Percentiles rank a stretch among this genome's conserved stretches.
Evolutionary conservation across 2,888 invertebrate genomes (phyloP).

Genomic region (Mantis religiosa): DNA sequence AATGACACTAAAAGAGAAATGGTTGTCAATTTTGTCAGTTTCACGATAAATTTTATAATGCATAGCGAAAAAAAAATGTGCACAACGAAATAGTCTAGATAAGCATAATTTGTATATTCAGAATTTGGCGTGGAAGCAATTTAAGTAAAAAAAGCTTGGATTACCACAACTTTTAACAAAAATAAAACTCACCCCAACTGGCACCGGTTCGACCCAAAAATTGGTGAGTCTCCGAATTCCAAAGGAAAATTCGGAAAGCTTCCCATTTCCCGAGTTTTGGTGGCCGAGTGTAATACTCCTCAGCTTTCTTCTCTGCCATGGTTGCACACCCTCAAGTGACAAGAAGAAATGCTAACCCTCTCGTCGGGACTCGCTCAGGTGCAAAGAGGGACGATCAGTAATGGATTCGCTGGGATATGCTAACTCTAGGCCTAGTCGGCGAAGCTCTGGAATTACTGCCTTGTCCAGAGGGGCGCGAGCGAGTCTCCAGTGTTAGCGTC

Average conservation of each 20-base stretch:
- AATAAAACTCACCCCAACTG: slow-evolving; percentile 86
- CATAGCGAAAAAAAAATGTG: no score
- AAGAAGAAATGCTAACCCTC: neutral
- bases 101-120: neutral
- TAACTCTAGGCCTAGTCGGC: slow-evolving; percentile 28
- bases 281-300: slow-evolving; percentile 71
- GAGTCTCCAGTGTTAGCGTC: neutral
- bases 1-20: no score
- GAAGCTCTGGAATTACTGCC: slow-evolving; percentile 21
- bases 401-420: slow-evolving; percentile 25
- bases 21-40: no score
- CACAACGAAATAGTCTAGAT: no score
- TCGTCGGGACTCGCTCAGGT: slow-evolving; percentile 10
- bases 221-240: slow-evolving; percentile 89
- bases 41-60: no score
- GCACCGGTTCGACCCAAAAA: slow-evolving; percentile 86
- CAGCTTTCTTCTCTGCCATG: slow-evolving; percentile 74
- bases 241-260: slow-evolving; percentile 78
- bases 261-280: slow-evolving; percentile 82
- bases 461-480: slow-evolving; percentile 4
- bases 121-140: neutral
- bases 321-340: neutral
- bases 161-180: neutral
- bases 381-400: slow-evolving; percentile 23
- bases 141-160: neutral